These are phyloP conservation scores for Stratiomys singularior DNA, from an alignment of 2,888 invertebrate genomes.

Conservation along the genomic window DNA sequence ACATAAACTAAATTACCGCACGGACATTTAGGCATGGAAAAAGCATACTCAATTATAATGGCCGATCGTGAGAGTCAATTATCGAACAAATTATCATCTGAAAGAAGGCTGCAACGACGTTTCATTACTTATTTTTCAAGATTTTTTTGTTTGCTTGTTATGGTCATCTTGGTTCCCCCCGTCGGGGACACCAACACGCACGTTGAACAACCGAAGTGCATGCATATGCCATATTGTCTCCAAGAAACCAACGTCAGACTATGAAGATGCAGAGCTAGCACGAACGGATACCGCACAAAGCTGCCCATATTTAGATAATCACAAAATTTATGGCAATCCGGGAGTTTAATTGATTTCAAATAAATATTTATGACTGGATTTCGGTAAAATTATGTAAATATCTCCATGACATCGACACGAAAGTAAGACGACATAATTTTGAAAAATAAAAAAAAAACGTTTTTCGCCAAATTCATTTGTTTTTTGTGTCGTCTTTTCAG, in stretches of 20 bases:
- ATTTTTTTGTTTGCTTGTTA: no score
- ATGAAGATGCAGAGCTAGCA: no score
- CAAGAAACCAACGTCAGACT: neutral
- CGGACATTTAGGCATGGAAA: neutral
- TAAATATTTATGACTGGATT: constrained; percentile 50
- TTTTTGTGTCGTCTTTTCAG: neutral
- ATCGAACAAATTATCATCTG: constrained; percentile 13
- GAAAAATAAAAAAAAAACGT: neutral
- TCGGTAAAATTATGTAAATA: constrained; percentile 24
- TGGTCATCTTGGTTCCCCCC: no score
- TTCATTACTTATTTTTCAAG: no score
- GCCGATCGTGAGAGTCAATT: constrained; percentile 29
- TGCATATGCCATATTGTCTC: neutral
- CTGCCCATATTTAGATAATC: constrained; percentile 45
- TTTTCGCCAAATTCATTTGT: neutral
- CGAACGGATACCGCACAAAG: no score
- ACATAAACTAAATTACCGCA: constrained; percentile 32
- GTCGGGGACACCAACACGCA: no score
- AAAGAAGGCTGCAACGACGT: neutral
- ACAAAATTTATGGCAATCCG: constrained; percentile 60
- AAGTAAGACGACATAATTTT: neutral
- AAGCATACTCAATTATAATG: constrained; percentile 1
- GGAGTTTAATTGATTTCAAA: constrained; percentile 60
- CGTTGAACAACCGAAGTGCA: neutral
- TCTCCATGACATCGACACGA: neutral